Evolutionary conservation across 2,797 vertebrate genomes (phyloP).

Genomic region (Peromyscus nudipes): DNA sequence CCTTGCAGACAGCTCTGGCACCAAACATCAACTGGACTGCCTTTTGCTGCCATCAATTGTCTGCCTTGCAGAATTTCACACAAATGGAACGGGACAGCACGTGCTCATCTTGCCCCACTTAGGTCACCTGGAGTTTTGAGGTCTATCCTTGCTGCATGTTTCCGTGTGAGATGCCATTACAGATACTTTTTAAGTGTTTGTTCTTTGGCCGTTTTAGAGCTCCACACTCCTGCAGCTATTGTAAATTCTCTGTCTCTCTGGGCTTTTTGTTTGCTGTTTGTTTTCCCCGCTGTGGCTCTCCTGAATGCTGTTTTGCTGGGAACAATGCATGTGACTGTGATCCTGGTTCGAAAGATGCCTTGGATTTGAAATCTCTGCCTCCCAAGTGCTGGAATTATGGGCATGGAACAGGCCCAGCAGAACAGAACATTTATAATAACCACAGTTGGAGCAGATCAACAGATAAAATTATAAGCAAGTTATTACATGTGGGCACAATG

Average conservation of each 20-base stretch:
- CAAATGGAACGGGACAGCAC: not conserved
- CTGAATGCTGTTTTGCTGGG: not conserved
- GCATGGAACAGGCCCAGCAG: not conserved
- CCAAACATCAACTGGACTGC: not conserved
- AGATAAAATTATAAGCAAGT: conserved; percentile 15
- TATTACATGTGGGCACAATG: not conserved
- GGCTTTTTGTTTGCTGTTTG: no score
- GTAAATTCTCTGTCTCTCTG: not conserved
- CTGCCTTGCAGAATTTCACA: conserved; percentile 43
- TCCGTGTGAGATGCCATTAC: not conserved
- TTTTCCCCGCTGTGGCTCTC: not conserved
- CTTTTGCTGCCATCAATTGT: not conserved
- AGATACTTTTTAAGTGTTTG: not conserved
- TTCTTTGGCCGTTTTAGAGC: not conserved
- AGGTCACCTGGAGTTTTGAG: conserved; percentile 16
- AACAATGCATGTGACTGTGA: not conserved
- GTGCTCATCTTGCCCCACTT: not conserved
- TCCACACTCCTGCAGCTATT: not conserved
- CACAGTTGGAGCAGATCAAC: not conserved
- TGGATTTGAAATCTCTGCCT: not conserved
- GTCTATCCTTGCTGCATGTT: not conserved
- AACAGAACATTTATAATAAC: not conserved
- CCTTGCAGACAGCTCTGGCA: not conserved
- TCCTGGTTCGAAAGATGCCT: not conserved
- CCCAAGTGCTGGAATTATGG: not conserved